These are phyloP conservation scores for Hippocampus comes DNA, from an alignment of 2,113 vertebrate genomes.

Conservation along the genomic window DNA sequence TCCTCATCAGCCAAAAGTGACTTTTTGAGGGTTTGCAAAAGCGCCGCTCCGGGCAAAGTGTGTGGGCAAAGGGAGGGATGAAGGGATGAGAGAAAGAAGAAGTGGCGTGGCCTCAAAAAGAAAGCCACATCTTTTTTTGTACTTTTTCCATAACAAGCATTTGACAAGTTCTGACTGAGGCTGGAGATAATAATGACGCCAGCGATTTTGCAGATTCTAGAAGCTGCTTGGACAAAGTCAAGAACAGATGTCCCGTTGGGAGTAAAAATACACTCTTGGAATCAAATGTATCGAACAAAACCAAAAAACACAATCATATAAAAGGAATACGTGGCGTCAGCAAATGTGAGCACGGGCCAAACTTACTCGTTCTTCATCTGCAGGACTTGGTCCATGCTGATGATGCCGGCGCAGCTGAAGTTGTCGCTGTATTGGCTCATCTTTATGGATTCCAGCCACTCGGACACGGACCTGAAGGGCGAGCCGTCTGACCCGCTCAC, in stretches of 20 bases:
- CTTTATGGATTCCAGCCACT: constrained; percentile 96
- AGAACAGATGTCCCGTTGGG: constrained; percentile 8
- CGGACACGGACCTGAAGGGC: constrained; percentile 86
- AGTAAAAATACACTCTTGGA: constrained; percentile 4
- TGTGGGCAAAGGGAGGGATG: constrained; percentile 38
- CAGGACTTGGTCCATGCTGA: constrained; percentile 89
- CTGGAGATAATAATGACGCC: constrained; percentile 40
- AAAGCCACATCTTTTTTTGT: constrained; percentile 50
- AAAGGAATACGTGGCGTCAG: background rate
- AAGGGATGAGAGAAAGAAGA: constrained; percentile 52
- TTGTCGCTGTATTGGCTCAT: constrained; percentile 95
- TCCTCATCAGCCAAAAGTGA: constrained; percentile 48
- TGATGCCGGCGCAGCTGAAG: constrained; percentile 83
- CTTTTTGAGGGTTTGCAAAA: constrained; percentile 53
- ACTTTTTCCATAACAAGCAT: constrained; percentile 61
- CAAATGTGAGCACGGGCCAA: background rate
- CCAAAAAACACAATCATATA: constrained; percentile 6
- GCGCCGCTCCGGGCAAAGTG: constrained; percentile 47
- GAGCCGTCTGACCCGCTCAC: constrained; percentile 87
- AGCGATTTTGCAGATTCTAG: constrained; percentile 42
- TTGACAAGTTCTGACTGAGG: constrained; percentile 56
- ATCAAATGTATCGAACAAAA: background rate
- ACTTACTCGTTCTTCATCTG: constrained; percentile 96
- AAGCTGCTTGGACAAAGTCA: constrained; percentile 8
- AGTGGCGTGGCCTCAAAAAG: constrained; percentile 59